Evolutionary conservation across 2,797 vertebrate species (phyloP), one percentile per base, ranked within the genome.

Genomic region (Schizopygopsis malacanthus): DNA sequence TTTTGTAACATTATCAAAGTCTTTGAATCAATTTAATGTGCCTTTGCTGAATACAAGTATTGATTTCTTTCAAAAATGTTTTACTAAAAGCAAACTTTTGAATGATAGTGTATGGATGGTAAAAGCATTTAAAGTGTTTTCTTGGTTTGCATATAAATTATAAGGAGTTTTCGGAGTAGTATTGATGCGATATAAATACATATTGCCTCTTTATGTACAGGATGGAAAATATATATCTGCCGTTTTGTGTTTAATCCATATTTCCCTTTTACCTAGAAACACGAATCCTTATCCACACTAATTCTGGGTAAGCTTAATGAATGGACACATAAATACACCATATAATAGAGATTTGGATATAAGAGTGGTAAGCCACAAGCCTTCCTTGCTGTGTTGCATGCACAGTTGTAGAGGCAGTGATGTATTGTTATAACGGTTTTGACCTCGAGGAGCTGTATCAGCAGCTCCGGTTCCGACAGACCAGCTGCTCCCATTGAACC

Each of bases 351-450:
- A 39, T 59, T 85, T 37, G 41, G 50, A n/a, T 47, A 45, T 56
- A 79, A 71, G 52, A 79, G 63, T 79, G 65, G 75, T 71, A 61
- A 71, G 76, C 63, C 83, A 59, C 76, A 79, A 79, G 11, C 18
- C 75, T 61, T 56, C 76, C 76, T 65, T 47, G 72, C 81, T 76
- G 61, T 59, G 20, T 67, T 88, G 81, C 72, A 25, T 22, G 61
- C 79, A 80, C 75, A 41, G 52, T 83, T 16, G 45, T 73, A 69
- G 28, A 80, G 76, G 81, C 79, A 82, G 82, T 93, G 79, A 94
- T 94, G 91, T 94, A 94, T 94, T 93, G 90, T 93, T 93, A 90
- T 90, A 89, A 80, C 87, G 87, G 72, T 82, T 85, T 84, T 92
- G 92, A 94, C 91, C 92, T 69, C 76, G 75, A 86, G 59, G 45